Evolutionary conservation across 2,888 invertebrate species (phyloP), one percentile per base, ranked within the genome.

Genomic region (Stenchaetothrips biformis): DNA sequence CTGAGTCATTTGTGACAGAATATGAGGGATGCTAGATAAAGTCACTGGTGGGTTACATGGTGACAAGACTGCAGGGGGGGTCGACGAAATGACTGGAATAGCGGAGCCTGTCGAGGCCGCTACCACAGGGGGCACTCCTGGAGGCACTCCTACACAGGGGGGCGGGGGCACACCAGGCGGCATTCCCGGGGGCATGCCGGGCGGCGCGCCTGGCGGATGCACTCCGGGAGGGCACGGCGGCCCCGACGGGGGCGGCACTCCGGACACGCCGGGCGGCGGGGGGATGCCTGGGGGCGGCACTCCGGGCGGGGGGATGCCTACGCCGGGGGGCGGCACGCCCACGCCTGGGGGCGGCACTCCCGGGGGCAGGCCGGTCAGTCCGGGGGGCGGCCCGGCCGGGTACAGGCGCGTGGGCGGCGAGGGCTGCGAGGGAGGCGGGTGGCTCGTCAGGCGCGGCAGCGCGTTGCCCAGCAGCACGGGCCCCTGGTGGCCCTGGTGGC

Each of bases 401-500:
- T 47, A 62, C 80, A 21, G 82, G 81, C 18, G 81, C 80, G 79
- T 80, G 78, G 74, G 82, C 79, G n/a, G 80, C 78, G 48, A 78
- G 78, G 78, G 78, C 78, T 48, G 78, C 7, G 78, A 78, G 48
- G 59, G 79, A 7, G 79, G 79, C 59, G 48, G 53, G 37, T 47
- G 79, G 47, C 48, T 49, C 7, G 37, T 49, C 79, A 21, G 82
- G 79, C 18, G 81, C 79, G 79, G 80, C 79, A 59, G 81, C 79
- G n/a, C 80, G 83, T 90, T 91, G 82, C 92, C 92, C 84, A 92
- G 86, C 81, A 92, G 87, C 77, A 92, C 92, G 37, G 91, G 92
- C 83, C 90, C 91, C 87, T 89, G 86, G 74, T 83, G 84, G 67
- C 83, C 84, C 81, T 59, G 59, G 59, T 59, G 59, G 18, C 37